Evolutionary conservation across 2,113 vertebrate species (phyloP).

Genomic region (Gopherus flavomarginatus): DNA sequence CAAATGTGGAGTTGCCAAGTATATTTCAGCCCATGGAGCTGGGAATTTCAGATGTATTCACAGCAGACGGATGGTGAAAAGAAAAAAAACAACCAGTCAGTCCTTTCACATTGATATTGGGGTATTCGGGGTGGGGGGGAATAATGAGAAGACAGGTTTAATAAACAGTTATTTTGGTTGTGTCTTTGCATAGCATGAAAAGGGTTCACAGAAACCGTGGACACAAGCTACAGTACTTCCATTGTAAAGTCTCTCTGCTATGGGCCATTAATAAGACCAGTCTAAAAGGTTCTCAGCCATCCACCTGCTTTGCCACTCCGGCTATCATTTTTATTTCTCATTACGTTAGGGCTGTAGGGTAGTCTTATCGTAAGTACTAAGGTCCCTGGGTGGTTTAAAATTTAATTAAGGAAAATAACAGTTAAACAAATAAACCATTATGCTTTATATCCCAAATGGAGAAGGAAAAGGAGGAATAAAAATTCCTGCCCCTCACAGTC

Average conservation of each 20-base stretch:
- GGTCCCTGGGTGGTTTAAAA: background rate
- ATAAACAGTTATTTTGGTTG: background rate
- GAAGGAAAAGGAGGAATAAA: background rate
- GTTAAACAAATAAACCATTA: background rate
- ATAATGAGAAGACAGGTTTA: background rate
- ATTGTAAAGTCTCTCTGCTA: background rate
- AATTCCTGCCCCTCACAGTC: background rate
- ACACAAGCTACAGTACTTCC: background rate
- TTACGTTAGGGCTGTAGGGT: background rate
- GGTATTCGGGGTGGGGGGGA: constrained; percentile 4
- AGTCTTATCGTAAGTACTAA: background rate
- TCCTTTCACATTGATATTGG: constrained; percentile 39
- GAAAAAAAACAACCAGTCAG: background rate
- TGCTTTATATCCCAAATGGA: background rate
- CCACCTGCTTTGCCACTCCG: background rate
- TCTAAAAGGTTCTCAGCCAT: background rate
- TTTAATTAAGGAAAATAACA: background rate
- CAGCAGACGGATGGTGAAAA: constrained; percentile 70
- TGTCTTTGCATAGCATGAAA: background rate
- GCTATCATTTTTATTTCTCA: background rate
- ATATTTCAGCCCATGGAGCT: constrained; percentile 53
- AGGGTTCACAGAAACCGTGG: background rate
- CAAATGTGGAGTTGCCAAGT: constrained; percentile 16
- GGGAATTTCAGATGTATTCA: constrained; percentile 61
- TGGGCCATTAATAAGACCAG: background rate